Evolutionary conservation across 2,797 vertebrate species (phyloP).

Genomic region (Pseudocheirus occidentalis): DNA sequence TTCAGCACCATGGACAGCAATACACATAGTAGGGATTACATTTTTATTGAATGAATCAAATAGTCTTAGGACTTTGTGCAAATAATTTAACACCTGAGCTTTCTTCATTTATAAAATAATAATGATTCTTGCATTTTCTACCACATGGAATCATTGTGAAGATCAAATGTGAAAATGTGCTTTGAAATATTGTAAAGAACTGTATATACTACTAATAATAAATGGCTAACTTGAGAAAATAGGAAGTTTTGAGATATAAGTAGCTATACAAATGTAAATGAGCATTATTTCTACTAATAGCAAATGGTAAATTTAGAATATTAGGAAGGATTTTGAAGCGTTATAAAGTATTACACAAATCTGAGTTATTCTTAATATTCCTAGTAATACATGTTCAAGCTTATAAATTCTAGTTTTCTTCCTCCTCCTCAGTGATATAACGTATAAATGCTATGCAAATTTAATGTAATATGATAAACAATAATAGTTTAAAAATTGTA

Average conservation of each 20-base stretch:
- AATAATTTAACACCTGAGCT: background rate
- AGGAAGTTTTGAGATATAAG: background rate
- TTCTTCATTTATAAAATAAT: background rate
- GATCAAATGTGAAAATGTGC: background rate
- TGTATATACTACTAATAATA: background rate
- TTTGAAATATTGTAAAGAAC: background rate
- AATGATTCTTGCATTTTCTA: background rate
- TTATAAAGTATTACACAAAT: background rate
- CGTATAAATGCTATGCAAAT: background rate
- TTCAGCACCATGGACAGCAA: background rate
- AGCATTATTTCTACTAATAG: background rate
- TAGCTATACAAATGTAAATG: background rate
- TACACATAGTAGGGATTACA: background rate
- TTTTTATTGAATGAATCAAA: background rate
- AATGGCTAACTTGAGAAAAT: background rate
- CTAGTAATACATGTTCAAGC: background rate
- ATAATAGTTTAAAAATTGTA: background rate
- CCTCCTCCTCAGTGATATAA: background rate
- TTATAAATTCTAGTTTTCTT: background rate
- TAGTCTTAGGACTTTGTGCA: background rate
- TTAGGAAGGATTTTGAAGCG: background rate
- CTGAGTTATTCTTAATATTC: background rate
- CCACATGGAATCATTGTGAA: background rate
- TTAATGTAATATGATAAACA: background rate
- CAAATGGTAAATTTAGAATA: background rate